Base-by-base conservation (phyloP, 2,797 vertebrate species). In the Macroramphosus scolopax region DNA sequence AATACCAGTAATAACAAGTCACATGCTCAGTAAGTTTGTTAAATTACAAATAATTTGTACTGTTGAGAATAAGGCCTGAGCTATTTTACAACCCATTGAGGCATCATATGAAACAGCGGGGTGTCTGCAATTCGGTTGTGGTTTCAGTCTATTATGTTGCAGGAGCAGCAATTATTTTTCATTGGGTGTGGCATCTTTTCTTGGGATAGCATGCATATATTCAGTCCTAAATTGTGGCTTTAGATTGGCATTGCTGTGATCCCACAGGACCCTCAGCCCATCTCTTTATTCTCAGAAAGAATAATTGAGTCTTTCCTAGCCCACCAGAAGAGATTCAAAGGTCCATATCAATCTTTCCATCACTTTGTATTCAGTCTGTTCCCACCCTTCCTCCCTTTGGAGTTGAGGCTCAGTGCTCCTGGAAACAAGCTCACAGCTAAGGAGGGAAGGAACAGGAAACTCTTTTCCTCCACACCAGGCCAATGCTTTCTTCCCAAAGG, bases 341-440 rank as follows among this genome's bases (percentile, higher is more conserved):
- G 53, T 56, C 40, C 60, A 55, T 81, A 84, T 85, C 71, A 81
- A 68, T 68, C 65, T 70, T 74, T 77, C 71, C 68, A 78, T 83
- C 70, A 18, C 58, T 74, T 67, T 83, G 77, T 82, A 71, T 70
- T 80, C 58, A 73, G 55, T 47, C 44, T 52, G 76, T 68, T 81
- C 77, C 85, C 76, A 69, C 81, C 80, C 80, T 78, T 83, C 76
- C 81, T 85, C 78, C 62, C 68, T 66, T 78, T 72, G 67, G 77
- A 80, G 60, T 64, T 68, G 42, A 58, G 77, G 66, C 66, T 71
- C 52, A 62, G 42, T 41, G 52, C 61, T 52, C 72, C 61, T 70
- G 69, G 73, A 81, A 85, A 73, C 66, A 58, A 45, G 31, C 39
- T 61, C 34, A 49, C 51, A 40, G 54, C 50, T 66, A 43, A 51